Conservation (phyloP, 2,113 vertebrate genomes). For the Lycaon pictus region DNA sequence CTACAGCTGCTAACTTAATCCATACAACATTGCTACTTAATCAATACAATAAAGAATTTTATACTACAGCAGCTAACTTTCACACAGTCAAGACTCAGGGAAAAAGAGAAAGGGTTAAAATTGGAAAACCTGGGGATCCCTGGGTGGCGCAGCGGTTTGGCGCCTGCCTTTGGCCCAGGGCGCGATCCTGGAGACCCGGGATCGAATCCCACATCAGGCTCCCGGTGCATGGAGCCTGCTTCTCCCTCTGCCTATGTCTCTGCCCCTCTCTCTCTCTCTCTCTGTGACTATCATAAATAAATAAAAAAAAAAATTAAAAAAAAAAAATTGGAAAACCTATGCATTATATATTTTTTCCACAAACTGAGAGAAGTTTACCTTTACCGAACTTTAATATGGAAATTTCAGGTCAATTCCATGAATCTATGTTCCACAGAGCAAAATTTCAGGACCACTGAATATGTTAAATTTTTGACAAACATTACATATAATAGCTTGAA, state of each 20-base stretch:
- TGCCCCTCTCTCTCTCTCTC: too few species aligned
- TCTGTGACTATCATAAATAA: too few species aligned
- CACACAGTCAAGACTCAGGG: not conserved
- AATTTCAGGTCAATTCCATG: constrained; percentile 7
- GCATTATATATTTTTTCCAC: not conserved
- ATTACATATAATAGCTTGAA: not conserved
- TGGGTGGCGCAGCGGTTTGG: too few species aligned
- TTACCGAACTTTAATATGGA: not conserved
- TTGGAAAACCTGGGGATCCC: not conserved
- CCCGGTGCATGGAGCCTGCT: too few species aligned
- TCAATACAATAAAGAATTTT: constrained; percentile 16
- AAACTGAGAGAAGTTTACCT: not conserved
- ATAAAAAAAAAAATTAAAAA: too few species aligned
- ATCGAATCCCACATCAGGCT: too few species aligned
- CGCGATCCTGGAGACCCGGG: too few species aligned
- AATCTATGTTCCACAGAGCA: not conserved
- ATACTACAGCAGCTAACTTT: not conserved
- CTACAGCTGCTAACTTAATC: not conserved
- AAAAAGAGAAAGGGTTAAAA: not conserved
- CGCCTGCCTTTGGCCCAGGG: too few species aligned
- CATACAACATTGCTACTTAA: not conserved
- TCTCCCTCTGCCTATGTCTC: too few species aligned
- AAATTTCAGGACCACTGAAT: not conserved
- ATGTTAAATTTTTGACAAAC: constrained; percentile 20
- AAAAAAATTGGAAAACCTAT: not conserved